phyloP scores from a whole-genome alignment of 2,888 invertebrate species.

The Spilosoma lubricipeda region DNA sequence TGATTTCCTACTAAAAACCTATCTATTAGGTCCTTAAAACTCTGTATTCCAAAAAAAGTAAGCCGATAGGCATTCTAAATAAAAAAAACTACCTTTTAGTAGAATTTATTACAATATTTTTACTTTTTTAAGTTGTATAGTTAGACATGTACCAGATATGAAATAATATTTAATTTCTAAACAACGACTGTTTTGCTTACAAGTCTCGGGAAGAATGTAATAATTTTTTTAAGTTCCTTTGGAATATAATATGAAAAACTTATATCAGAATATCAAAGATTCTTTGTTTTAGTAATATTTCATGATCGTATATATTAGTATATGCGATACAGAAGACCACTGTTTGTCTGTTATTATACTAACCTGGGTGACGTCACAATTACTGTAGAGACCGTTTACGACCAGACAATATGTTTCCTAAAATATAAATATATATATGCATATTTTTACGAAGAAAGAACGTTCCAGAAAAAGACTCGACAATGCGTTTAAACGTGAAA shows the following conservation, averaged over 20 bases:
- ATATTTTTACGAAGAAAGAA: too few species aligned
- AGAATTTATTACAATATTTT: slow-evolving; percentile 22
- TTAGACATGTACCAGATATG: slow-evolving; percentile 20
- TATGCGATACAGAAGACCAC: background rate
- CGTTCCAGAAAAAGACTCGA: too few species aligned
- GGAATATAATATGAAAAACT: slow-evolving; percentile 35
- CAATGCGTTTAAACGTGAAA: too few species aligned
- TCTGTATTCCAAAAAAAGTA: slow-evolving; percentile 50
- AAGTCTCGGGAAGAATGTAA: slow-evolving; percentile 38
- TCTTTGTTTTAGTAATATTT: slow-evolving; percentile 33
- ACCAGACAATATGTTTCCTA: too few species aligned
- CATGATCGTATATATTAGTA: slow-evolving; percentile 10
- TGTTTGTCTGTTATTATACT: background rate
- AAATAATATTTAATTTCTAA: slow-evolving; percentile 49
- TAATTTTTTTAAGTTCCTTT: slow-evolving; percentile 36
- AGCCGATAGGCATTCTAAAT: slow-evolving; percentile 55
- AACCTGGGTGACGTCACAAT: background rate
- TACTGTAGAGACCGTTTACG: background rate
- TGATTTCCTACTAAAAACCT: background rate
- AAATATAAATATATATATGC: background rate
- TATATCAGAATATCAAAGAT: slow-evolving; percentile 40
- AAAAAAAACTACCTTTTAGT: slow-evolving; percentile 55
- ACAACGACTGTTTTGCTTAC: slow-evolving; percentile 46
- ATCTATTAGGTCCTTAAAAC: background rate
- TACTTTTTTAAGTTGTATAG: slow-evolving; percentile 22